phyloP scores from a whole-genome alignment of 2,797 vertebrate genomes.

The Astyanax mexicanus region DNA sequence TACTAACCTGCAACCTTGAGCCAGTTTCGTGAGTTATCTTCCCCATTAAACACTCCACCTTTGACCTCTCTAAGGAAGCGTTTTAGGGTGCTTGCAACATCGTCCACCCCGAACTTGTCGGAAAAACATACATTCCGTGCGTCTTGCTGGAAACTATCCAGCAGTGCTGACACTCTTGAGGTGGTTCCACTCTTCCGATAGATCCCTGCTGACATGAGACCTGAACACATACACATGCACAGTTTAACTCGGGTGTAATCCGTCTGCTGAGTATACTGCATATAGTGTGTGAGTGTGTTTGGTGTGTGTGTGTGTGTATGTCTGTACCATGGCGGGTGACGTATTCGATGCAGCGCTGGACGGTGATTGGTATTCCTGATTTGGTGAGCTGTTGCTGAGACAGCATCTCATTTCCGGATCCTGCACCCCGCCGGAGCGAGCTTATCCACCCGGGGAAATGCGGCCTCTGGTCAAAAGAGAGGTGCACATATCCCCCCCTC shows the following conservation, averaged over 20 bases:
- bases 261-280: too few species aligned
- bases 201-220: constrained; percentile 80
- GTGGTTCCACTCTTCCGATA: constrained; percentile 82
- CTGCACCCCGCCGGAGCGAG: constrained; percentile 78
- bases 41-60: constrained; percentile 76
- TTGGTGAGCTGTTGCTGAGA: constrained; percentile 81
- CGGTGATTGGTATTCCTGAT: constrained; percentile 74
- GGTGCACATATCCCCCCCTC: constrained; percentile 78
- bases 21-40: constrained; percentile 67
- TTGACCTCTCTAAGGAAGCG: constrained; percentile 82
- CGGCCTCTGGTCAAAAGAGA: constrained; percentile 78
- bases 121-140: constrained; percentile 77
- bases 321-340: constrained; percentile 79
- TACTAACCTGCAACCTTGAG: constrained; percentile 66
- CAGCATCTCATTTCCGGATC: constrained; percentile 74
- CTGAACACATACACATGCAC: constrained; percentile 60
- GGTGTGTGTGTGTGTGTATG: too few species aligned
- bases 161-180: constrained; percentile 79
- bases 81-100: constrained; percentile 81
- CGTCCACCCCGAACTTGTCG: constrained; percentile 80
- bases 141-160: constrained; percentile 75
- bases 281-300: too few species aligned
- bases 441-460: constrained; percentile 81
- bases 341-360: constrained; percentile 82
- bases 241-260: too few species aligned